Base-by-base conservation (phyloP, 2,888 invertebrate genomes). In the Cheiracanthium punctorium region DNA sequence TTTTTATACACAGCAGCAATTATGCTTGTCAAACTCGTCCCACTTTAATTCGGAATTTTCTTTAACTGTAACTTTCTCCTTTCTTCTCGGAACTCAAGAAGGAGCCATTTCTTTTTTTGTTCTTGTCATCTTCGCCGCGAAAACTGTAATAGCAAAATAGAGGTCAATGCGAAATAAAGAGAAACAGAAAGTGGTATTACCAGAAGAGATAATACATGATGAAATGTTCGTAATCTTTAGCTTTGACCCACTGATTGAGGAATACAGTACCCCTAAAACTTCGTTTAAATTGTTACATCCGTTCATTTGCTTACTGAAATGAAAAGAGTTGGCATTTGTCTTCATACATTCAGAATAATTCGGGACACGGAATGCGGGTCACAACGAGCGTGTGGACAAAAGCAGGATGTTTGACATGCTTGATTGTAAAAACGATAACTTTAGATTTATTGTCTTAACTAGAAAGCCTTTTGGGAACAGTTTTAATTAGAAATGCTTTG, bases 1-100 rank as follows among this genome's bases (percentile, higher is more conserved):
- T 74, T 82, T 65, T n/a, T 76, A 69, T 76, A 43, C 37, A 43
- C 43, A 71, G 71, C 37, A 67, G 76, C 82, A 82, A 82, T 82
- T 82, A 76, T 41, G 65, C 65, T 65, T 71, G 71, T 71, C 70
- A 72, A 64, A 24, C 10, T 29, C 30, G n/a, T 33, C 52, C 69
- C 32, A 43, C 14, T 72, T 58, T 72, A 72, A 72, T 72, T 48
- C 72, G 24, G 10, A 5, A 48, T 20, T 73, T 43, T 30, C 37
- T 37, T 37, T 30, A 37, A 52, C 30, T 73, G 24, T 29, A 29
- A 29, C 28, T 58, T 28, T 79, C 70, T 72, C 67, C 4, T 30
- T 70, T 77, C 37, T 37, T 43, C 28, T 17, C 28, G 37, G 32
- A 76, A 71, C 71, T 65, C 74, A 67, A 48, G 7, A 10, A 43